phyloP scores from a whole-genome alignment of 2,797 vertebrate genomes.

The Novumbra hubbsi region DNA sequence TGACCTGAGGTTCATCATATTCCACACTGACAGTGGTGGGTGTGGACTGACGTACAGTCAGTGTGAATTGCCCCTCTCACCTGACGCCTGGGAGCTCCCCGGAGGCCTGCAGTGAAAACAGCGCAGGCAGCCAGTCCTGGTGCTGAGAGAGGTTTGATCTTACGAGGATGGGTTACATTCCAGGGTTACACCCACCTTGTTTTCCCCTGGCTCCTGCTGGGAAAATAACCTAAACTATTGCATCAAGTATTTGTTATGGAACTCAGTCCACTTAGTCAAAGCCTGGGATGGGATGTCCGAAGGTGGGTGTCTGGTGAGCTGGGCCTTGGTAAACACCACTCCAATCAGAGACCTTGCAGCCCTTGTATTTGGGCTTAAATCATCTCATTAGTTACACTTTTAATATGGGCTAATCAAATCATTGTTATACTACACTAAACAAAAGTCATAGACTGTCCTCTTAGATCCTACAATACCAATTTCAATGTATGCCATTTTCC shows the following conservation, averaged over 20 bases:
- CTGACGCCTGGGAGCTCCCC: conserved; percentile 24
- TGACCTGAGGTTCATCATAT: conserved; percentile 19
- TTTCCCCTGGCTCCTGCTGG: conserved; percentile 53
- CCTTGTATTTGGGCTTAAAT: background rate
- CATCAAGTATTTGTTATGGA: conserved; percentile 62
- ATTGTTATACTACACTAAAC: background rate
- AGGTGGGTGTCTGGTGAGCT: background rate
- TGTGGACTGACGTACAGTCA: background rate
- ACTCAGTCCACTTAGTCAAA: conserved; percentile 26
- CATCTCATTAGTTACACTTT: background rate
- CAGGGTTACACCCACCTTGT: conserved; percentile 66
- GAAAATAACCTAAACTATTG: conserved; percentile 44
- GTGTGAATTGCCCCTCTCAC: conserved; percentile 31
- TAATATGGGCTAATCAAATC: background rate
- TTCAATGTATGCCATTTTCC: background rate
- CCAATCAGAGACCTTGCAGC: background rate
- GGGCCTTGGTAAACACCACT: background rate
- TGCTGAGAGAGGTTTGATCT: conserved; percentile 22
- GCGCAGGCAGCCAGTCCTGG: conserved; percentile 27
- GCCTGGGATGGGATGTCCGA: conserved; percentile 1
- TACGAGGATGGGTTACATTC: conserved; percentile 51
- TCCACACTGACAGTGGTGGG: conserved; percentile 19
- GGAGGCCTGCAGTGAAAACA: conserved; percentile 31
- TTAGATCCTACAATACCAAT: background rate
- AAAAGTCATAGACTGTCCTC: background rate